Conservation (phyloP, 2,797 vertebrate genomes). For the Pelobates cultripes region DNA sequence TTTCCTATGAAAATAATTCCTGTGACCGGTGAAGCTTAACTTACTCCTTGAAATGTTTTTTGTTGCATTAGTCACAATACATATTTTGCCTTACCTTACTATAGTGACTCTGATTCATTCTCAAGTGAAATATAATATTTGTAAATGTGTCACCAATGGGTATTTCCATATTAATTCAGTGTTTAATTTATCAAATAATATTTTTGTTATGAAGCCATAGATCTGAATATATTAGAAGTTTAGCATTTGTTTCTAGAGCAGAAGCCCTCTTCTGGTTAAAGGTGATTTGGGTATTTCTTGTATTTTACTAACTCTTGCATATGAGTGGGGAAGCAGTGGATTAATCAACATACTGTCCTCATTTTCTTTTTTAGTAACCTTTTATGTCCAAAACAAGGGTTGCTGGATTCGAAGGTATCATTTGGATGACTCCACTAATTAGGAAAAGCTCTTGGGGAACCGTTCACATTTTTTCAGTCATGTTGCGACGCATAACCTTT, state of each 20-base stretch:
- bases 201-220: neutral
- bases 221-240: neutral
- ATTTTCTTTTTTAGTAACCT: no score
- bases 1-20: conserved; percentile 32
- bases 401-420: no score
- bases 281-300: no score
- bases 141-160: conserved; percentile 28
- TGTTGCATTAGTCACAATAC: conserved; percentile 49
- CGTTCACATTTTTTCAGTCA: no score
- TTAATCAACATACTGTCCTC: no score
- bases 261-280: no score
- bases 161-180: conserved; percentile 21
- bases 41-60: conserved; percentile 46
- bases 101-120: conserved; percentile 33
- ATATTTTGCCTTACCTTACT: conserved; percentile 33
- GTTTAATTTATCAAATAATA: conserved; percentile 18
- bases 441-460: no score
- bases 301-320: no score
- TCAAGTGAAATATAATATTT: conserved; percentile 34
- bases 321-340: no score
- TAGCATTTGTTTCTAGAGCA: neutral
- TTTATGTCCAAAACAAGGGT: no score
- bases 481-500: no score
- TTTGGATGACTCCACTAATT: no score
- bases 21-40: conserved; percentile 23